Conservation (phyloP, 37 sponge, comb jelly and placozoan genomes). For the Agelas oroides region DNA sequence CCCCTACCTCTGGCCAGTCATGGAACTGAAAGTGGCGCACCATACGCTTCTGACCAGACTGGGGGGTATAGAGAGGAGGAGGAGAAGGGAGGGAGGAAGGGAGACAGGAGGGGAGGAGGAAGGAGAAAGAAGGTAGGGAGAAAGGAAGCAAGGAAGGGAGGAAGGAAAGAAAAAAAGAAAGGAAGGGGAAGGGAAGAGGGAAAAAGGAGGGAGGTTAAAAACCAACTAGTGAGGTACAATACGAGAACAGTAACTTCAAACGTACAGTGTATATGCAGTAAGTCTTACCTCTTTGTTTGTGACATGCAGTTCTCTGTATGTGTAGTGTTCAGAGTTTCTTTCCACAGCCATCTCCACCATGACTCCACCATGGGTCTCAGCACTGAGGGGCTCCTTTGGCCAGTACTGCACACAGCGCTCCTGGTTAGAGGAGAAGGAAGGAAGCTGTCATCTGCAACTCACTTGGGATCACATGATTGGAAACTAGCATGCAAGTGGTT, state of each 20-base stretch:
- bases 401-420: conserved; percentile 77
- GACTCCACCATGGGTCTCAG: conserved; percentile 34
- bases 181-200: too few relatives aligned
- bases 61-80: not conserved
- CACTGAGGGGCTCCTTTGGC: conserved; percentile 36
- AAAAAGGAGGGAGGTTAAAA: too few relatives aligned
- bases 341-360: conserved; percentile 63
- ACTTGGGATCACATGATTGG: too few relatives aligned
- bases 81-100: not conserved
- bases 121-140: too few relatives aligned
- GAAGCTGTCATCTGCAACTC: too few relatives aligned
- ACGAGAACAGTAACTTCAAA: not conserved
- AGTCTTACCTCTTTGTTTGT: conserved; percentile 35
- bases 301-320: conserved; percentile 65
- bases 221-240: not conserved
- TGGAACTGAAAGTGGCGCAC: conserved; percentile 89
- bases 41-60: conserved; percentile 44
- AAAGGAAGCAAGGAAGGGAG: too few relatives aligned
- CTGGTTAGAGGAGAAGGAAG: conserved; percentile 15
- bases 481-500: too few relatives aligned
- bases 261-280: too few relatives aligned
- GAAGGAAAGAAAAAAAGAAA: conserved; percentile 1
- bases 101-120: not conserved
- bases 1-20: conserved; percentile 86
- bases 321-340: conserved; percentile 51